Evolutionary conservation across 2,888 invertebrate genomes (phyloP).

Genomic region (Erebia ligea): DNA sequence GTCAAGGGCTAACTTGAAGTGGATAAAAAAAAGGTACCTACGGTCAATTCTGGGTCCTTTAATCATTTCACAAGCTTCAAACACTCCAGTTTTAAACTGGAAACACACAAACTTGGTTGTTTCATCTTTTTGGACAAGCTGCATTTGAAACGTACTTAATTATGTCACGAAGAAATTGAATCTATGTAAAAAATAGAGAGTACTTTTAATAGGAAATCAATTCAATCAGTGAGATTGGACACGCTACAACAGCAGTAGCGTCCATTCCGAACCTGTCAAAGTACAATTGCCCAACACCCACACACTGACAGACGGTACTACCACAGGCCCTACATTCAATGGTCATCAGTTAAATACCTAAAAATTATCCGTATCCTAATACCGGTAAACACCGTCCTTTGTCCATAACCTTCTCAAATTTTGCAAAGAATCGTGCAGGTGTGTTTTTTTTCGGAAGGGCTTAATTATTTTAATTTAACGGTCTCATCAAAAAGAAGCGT

Average conservation of each 20-base stretch:
- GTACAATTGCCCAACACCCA: neutral
- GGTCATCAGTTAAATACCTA: neutral
- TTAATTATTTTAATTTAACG: constrained; percentile 70
- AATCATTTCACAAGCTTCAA: neutral
- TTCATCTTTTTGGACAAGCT: constrained; percentile 19
- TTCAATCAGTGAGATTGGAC: constrained; percentile 72
- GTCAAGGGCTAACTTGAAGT: too few relatives aligned
- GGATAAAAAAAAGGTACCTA: too few relatives aligned
- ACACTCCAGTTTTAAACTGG: too few relatives aligned
- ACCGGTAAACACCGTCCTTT: constrained; percentile 48
- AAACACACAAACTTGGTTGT: constrained; percentile 12
- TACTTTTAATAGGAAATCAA: constrained; percentile 70
- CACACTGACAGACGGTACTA: neutral
- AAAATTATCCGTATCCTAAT: neutral
- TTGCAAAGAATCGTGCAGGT: constrained; percentile 60
- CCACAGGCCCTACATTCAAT: neutral
- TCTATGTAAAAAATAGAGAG: constrained; percentile 52
- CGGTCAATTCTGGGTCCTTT: neutral
- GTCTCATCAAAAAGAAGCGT: constrained; percentile 68
- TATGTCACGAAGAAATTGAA: constrained; percentile 66
- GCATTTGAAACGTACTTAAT: constrained; percentile 58
- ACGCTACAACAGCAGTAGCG: constrained; percentile 61
- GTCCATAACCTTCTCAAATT: constrained; percentile 76
- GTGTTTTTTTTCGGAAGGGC: constrained; percentile 52
- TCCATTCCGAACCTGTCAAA: constrained; percentile 13